Evolutionary conservation across 2,888 invertebrate species (phyloP), one percentile per base, ranked within the genome.

Genomic region (Caenorhabditis sinica): DNA sequence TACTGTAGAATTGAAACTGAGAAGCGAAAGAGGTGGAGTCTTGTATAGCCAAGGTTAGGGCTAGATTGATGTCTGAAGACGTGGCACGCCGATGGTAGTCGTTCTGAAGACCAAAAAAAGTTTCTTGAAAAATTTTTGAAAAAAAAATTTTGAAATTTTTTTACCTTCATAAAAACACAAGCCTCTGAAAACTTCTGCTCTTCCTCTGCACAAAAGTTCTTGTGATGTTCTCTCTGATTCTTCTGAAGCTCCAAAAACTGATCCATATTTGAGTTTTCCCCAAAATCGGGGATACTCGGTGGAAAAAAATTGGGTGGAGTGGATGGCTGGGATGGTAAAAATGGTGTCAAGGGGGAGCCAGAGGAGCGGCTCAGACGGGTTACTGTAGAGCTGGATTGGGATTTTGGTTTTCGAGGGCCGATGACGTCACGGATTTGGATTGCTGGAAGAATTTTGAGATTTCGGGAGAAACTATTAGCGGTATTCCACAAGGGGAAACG

Each of bases 361-460:
- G 61, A 36, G 1, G 36, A 61, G 6, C 36, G 36, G n/a, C 33
- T 60, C n/a, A 33, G 4, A 3, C 33, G 4, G 33, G 40, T 36
- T 61, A 33, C 36, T 36, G 36, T 36, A 23, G 36, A 40, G 36
- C 43, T 25, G 36, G 28, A n/a, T 33, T 61, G n/a, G 2, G 43
- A 40, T 23, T 25, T 40, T 20, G 63, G 40, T 36, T 15, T 63
- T 25, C 53, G n/a, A 2, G 68, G 68, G 0, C 68, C 68, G 20
- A 69, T 51, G 49, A 69, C 25, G 68, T 69, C 68, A 20, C 68
- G 68, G 40, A 69, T 51, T 69, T 69, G 33, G 13, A 69, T 69
- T 1, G 68, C 53, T 68, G 45, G 43, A 65, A 40, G n/a, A 40
- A 40, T 2, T 13, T 40, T 33, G 33, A n/a, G 33, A 33, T 33